Base-by-base conservation (phyloP, 2,888 invertebrate genomes). In the Syrphus vitripennis region DNA sequence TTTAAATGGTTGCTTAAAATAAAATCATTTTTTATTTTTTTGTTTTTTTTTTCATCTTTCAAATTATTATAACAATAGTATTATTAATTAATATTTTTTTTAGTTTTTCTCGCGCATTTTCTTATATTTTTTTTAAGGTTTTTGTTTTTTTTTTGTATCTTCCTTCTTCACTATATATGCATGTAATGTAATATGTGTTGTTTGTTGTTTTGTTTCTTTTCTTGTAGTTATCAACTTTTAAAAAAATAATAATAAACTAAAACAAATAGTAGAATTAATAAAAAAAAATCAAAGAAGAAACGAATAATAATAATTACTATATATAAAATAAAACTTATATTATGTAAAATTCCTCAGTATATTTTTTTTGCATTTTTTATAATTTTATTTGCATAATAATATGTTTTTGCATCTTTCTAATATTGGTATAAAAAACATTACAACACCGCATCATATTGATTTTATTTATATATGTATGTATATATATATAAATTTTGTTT, bases 1-100 rank as follows among this genome's bases (percentile, higher is more conserved):
- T 90, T 89, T 89, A 90, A 89, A 90, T 90, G 90, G 90, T 91
- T 91, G 90, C 87, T 87, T 87, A 87, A 87, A 87, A 87, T 87
- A 87, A 87, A 83, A 83, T 83, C 70, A 83, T 79, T 87, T 87
- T 75, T 82, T 82, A 29, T 80, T 53, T 72, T 77, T 72, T 71
- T 77, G 57, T 59, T 57, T 79, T 70, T 16, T 74, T 83, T 78
- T 74, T 86, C 69, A 75, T 80, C 71, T 81, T 78, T 87, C 70
- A 86, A 81, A 87, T 87, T 78, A 87, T 87, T 78, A 87, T 87
- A 87, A 87, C 87, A 87, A 87, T 87, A 87, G 76, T 87, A 86
- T 80, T 83, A 82, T 72, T 77, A 69, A 81, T 81, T 83, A 78
- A 86, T 87, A 83, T 83, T 65, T 83, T 83, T 63, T 81, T 71